A percentile compares a stretch with the other conserved stretches of the same genome.
Evolutionary conservation across 2,888 invertebrate species (phyloP).

Genomic region (Pristionchus arcanus): DNA sequence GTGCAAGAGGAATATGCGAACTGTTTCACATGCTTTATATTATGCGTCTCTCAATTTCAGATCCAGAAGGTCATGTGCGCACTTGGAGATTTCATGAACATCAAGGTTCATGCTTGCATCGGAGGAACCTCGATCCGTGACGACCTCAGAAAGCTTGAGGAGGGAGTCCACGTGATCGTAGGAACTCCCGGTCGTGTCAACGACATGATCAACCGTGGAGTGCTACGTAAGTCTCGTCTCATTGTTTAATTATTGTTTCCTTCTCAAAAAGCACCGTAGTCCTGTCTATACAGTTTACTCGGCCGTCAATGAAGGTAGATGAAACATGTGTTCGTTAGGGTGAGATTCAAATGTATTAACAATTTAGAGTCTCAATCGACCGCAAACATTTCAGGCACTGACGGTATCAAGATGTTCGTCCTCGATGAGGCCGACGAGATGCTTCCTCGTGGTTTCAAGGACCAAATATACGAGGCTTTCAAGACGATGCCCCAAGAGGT

Average conservation of each 20-base stretch:
- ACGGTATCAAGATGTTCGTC: conserved; percentile 95
- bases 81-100: conserved; percentile 97
- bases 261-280: conserved; percentile 43
- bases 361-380: conserved; percentile 12
- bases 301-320: conserved; percentile 25
- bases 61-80: conserved; percentile 89
- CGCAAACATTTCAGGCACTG: conserved; percentile 83
- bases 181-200: conserved; percentile 98
- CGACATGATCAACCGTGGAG: conserved; percentile 96
- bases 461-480: conserved; percentile 99
- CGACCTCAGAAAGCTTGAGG: conserved; percentile 94
- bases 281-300: conserved; percentile 22
- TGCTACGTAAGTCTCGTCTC: conserved; percentile 84
- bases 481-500: conserved; percentile 92
- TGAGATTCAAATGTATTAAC: background rate
- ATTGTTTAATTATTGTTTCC: conserved; percentile 30
- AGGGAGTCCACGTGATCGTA: conserved; percentile 96
- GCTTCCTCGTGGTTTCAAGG: conserved; percentile 99
- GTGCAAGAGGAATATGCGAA: conserved; percentile 41
- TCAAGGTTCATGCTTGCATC: conserved; percentile 98
- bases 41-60: conserved; percentile 44
- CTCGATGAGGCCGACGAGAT: conserved; percentile 99
- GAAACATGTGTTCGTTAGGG: conserved; percentile 13
- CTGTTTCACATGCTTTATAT: conserved; percentile 30
- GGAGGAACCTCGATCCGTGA: conserved; percentile 99